Evolutionary conservation across 2,888 invertebrate species (phyloP).

Genomic region (Dolomedes plantarius): DNA sequence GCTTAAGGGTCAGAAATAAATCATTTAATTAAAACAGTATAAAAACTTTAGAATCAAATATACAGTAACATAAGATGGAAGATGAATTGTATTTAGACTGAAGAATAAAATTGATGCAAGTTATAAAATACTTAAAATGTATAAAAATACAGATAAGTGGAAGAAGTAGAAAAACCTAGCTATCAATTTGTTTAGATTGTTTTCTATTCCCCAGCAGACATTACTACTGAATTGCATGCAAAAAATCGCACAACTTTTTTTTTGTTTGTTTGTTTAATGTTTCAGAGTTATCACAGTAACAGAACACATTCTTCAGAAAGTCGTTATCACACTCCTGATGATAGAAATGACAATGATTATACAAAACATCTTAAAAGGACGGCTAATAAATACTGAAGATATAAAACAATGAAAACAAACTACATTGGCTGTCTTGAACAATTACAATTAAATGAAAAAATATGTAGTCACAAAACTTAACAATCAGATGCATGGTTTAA

Average conservation of each 20-base stretch:
- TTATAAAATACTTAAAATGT: neutral
- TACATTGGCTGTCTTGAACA: neutral
- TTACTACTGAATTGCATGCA: neutral
- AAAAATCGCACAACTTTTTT: neutral
- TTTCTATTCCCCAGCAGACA: neutral
- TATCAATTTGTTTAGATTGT: neutral
- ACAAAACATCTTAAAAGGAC: constrained; percentile 37
- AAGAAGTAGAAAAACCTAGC: neutral
- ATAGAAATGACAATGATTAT: constrained; percentile 31
- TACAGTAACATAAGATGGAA: too few relatives aligned
- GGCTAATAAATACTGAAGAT: constrained; percentile 48
- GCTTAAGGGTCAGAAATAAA: too few relatives aligned
- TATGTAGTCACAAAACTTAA: neutral
- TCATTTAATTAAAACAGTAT: too few relatives aligned
- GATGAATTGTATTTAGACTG: neutral
- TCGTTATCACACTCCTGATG: constrained; percentile 6
- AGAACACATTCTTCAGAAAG: constrained; percentile 8
- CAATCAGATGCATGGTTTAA: constrained; percentile 15
- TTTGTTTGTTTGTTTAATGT: neutral
- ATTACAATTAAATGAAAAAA: constrained; percentile 14
- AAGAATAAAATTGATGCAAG: neutral
- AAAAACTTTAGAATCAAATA: too few relatives aligned
- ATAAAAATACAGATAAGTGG: constrained; percentile 7
- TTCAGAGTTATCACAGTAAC: constrained; percentile 21
- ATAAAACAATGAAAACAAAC: neutral